phyloP scores from a whole-genome alignment of 2,113 vertebrate genomes.

The Phoxinus phoxinus region DNA sequence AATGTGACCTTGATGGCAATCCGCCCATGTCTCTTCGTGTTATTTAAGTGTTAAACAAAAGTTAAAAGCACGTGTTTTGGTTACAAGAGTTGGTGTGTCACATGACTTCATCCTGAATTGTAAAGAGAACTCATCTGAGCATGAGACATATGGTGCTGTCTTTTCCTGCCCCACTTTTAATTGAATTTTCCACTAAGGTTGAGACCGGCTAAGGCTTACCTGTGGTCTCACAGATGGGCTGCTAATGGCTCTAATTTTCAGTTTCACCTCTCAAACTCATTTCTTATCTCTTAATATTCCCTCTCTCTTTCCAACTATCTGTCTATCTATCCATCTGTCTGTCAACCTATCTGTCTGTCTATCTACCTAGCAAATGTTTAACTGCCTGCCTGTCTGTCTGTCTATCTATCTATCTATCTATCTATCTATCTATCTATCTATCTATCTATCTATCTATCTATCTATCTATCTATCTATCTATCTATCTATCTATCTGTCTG shows the following conservation, averaged over 20 bases:
- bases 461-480: not conserved
- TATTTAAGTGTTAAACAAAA: conserved; percentile 3
- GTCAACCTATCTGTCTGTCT: not conserved
- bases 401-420: not conserved
- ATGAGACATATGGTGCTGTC: conserved; percentile 38
- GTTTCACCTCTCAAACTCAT: conserved; percentile 1
- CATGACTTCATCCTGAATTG: not conserved
- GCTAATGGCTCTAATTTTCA: conserved; percentile 14
- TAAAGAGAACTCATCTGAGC: conserved; percentile 3
- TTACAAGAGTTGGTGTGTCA: not conserved
- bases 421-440: not conserved
- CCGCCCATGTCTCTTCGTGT: not conserved
- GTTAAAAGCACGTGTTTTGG: conserved; percentile 15
- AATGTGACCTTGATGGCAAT: conserved; percentile 16
- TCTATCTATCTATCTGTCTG: not conserved
- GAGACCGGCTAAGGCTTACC: conserved; percentile 28
- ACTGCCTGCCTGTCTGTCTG: no score
- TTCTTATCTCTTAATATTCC: not conserved
- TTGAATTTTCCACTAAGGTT: conserved; percentile 42
- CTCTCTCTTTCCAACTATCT: not conserved
- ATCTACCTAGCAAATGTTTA: no score
- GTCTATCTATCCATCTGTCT: not conserved
- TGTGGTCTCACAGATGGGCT: conserved; percentile 44
- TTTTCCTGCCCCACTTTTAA: conserved; percentile 15
- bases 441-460: not conserved